Evolutionary conservation across 2,888 invertebrate genomes (phyloP), one percentile per base, ranked within the genome.

Genomic region (Rotaria socialis): DNA sequence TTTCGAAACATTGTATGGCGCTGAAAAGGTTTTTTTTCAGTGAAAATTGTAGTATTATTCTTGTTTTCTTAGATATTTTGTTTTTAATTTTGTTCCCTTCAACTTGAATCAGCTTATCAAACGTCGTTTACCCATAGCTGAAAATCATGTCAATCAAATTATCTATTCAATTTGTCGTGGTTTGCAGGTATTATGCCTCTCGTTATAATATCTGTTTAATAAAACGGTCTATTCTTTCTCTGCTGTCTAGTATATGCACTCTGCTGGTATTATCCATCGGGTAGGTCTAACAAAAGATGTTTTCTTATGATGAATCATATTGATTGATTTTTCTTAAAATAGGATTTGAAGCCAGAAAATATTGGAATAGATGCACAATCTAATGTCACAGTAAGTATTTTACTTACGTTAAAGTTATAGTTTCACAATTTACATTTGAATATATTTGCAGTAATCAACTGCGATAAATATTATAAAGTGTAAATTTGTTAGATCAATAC

Each of bases 331-430:
- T 60, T 7, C 11, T 98, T 90, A 97, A 98, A 60, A 22, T 60
- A 60, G 58, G 27, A 75, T 43, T 47, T 99, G 89, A 99, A 99
- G 91, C 99, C 98, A 56, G 96, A 96, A 86, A 99, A 99, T 91
- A 96, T 99, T 91, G 98, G 97, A 80, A 98, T 99, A 0, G 99
- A 99, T 92, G 97, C 99, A 92, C 98, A 99, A 92, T 99, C 98
- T 92, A 98, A 99, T 91, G 92, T 99, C 89, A 96, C 92, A 90
- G 92, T 92, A 89, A 89, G 88, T 84, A 8, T 52, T 52, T 11
- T 52, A 52, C 14, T 50, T 50, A 50, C 10, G 50, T 50, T 35
- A 35, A 35, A 35, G 35, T 35, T 35, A 35, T 35, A 35, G 35
- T 35, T 35, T 35, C 35, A 35, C 35, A 35, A 35, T 35, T 35